Evolutionary conservation across 2,888 invertebrate species (phyloP), one percentile per base, ranked within the genome.

Genomic region (Apotomis turbidana): DNA sequence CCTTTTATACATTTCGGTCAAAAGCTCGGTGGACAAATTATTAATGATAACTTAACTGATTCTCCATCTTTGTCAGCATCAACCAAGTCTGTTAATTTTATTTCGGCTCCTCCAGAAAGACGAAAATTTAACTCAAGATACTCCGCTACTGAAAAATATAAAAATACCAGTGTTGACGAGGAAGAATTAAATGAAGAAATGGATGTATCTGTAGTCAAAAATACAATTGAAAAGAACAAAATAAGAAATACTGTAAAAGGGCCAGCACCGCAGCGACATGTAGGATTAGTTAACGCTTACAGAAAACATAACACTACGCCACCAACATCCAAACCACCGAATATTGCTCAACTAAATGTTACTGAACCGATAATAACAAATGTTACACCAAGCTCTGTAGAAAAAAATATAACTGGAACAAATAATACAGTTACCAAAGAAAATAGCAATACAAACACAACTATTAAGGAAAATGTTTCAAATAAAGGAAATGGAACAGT

Each of bases 1-100:
- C 96, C 96, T 10, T 96, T 96, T 85, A 90, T 96, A 71, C 95
- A 94, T 81, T 96, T 96, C 81, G 96, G 96, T 0, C 95, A 96
- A 80, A 96, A 96, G 82, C 80, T 93, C 57, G 91, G 87, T 9
- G 89, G 91, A 1, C 87, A 80, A 73, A 78, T 80, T 13, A 87
- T 93, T 15, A 90, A 79, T 73, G 94, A 93, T 74, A 93, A 93
- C 76, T 82, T 93, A 10, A 93, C 93, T 0, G 87, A 91, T 78
- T 89, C 91, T 15, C 92, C 93, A n/a, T 88, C 88, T 38, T 76
- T 91, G 60, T 91, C 91, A 58, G 91, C 93, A n/a, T 93, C 93
- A 4, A 93, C 93, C 3, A 93, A 93, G 79, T 88, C 93, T 36
- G 89, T 93, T 0, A 93, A 93, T 78, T 93, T 87, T 77, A 89